Evolutionary conservation across 2,797 vertebrate genomes (phyloP).

Genomic region (Enteromius viviparus): DNA sequence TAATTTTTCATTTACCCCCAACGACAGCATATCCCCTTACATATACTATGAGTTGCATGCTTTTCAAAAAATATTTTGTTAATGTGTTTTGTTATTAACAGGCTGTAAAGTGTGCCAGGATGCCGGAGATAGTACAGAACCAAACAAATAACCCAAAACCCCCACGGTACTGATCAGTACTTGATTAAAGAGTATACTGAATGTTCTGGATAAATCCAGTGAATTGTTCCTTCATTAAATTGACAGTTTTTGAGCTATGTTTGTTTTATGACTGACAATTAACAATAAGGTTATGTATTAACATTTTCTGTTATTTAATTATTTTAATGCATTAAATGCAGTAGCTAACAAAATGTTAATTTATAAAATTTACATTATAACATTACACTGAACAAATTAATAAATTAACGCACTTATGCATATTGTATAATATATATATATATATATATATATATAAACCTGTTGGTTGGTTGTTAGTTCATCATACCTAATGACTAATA

Average conservation of each 20-base stretch:
- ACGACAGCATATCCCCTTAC: neutral
- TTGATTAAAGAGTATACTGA: neutral
- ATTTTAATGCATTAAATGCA: neutral
- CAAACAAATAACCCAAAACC: slow-evolving; percentile 88
- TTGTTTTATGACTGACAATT: neutral
- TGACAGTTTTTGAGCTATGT: neutral
- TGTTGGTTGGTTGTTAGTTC: neutral
- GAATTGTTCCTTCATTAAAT: neutral
- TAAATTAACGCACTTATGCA: neutral
- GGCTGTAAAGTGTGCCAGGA: slow-evolving; percentile 82
- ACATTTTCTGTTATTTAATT: neutral
- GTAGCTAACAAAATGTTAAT: neutral
- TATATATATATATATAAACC: no score
- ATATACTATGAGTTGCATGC: neutral
- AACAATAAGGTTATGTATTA: neutral
- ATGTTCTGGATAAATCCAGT: neutral
- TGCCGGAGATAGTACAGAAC: slow-evolving; percentile 98
- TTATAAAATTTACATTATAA: neutral
- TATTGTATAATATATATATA: neutral
- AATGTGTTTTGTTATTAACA: slow-evolving; percentile 55
- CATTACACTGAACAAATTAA: neutral
- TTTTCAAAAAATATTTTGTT: neutral
- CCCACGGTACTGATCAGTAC: slow-evolving; percentile 79
- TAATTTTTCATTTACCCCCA: slow-evolving; percentile 24
- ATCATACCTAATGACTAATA: neutral